A percentile compares a stretch with the other conserved stretches of the same genome.
phyloP scores from a whole-genome alignment of 2,113 vertebrate genomes.

The Tenebrosternarchus preto region DNA sequence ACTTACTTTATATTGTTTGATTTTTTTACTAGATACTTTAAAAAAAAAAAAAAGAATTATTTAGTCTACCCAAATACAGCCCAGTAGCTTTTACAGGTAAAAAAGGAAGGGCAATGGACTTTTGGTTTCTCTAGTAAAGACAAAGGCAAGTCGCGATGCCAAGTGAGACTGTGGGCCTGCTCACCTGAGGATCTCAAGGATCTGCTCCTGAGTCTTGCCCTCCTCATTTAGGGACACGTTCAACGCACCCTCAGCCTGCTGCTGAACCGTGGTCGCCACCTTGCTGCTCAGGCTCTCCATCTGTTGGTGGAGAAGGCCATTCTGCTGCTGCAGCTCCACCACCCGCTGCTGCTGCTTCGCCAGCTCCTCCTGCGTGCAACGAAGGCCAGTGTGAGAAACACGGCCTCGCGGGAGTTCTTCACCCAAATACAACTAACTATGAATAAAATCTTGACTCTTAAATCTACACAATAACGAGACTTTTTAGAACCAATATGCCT shows the following conservation, averaged over 20 bases:
- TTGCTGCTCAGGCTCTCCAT: conserved; percentile 89
- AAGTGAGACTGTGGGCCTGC: too few species aligned
- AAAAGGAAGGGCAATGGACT: too few species aligned
- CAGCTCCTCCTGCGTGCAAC: conserved; percentile 81
- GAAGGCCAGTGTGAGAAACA: background rate
- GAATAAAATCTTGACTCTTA: background rate
- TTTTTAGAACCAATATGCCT: background rate
- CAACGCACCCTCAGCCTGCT: conserved; percentile 73
- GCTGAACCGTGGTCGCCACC: conserved; percentile 79
- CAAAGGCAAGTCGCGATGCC: background rate
- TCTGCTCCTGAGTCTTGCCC: conserved; percentile 94
- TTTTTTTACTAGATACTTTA: too few species aligned
- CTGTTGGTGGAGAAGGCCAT: conserved; percentile 88
- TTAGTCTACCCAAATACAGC: too few species aligned
- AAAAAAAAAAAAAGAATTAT: too few species aligned
- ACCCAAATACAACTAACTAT: background rate
- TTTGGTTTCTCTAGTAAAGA: too few species aligned
- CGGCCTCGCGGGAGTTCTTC: background rate
- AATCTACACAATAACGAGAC: background rate
- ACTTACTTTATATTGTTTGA: too few species aligned
- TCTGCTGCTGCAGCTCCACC: conserved; percentile 90
- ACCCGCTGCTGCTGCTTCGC: conserved; percentile 79
- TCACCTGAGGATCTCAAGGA: conserved; percentile 95
- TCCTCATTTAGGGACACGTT: conserved; percentile 88
- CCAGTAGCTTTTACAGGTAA: too few species aligned